phyloP scores from a whole-genome alignment of 2,888 invertebrate genomes.

The Athalia rosae region DNA sequence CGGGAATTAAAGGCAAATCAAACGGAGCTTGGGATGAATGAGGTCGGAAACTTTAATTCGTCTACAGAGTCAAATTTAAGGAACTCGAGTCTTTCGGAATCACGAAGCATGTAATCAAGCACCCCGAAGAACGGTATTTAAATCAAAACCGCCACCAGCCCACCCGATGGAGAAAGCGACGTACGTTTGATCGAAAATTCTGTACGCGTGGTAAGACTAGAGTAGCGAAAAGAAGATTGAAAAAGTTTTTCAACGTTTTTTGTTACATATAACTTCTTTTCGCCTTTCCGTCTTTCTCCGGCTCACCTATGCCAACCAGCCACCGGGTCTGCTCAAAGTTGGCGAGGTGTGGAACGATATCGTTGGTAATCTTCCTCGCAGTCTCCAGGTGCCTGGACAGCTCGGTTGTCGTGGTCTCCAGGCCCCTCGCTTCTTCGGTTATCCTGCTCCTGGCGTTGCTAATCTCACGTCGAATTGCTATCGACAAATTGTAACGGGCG shows the following conservation, averaged over 20 bases:
- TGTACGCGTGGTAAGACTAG: background rate
- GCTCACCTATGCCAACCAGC: slow-evolving; percentile 79
- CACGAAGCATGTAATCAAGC: background rate
- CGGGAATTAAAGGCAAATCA: slow-evolving; percentile 1
- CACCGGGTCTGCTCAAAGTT: slow-evolving; percentile 80
- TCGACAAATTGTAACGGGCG: slow-evolving; percentile 49
- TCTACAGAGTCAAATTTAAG: slow-evolving; percentile 5
- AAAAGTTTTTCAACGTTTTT: background rate
- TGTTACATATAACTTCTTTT: background rate
- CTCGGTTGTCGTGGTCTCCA: slow-evolving; percentile 79
- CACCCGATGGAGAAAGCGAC: background rate
- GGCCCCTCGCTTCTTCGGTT: slow-evolving; percentile 77
- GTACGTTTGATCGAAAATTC: slow-evolving; percentile 19
- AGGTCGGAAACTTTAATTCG: slow-evolving; percentile 20
- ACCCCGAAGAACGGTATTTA: background rate
- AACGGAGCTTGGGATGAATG: slow-evolving; percentile 22
- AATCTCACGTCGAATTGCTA: slow-evolving; percentile 79
- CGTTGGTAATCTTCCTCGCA: slow-evolving; percentile 59
- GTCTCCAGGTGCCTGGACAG: slow-evolving; percentile 74
- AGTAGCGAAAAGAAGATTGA: background rate
- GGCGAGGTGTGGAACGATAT: slow-evolving; percentile 70
- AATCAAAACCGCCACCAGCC: background rate
- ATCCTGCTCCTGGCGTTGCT: slow-evolving; percentile 76
- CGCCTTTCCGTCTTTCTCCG: background rate
- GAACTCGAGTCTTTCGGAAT: slow-evolving; percentile 7